Base-by-base conservation (phyloP, 2,888 invertebrate species). In the Litoditis marina region DNA sequence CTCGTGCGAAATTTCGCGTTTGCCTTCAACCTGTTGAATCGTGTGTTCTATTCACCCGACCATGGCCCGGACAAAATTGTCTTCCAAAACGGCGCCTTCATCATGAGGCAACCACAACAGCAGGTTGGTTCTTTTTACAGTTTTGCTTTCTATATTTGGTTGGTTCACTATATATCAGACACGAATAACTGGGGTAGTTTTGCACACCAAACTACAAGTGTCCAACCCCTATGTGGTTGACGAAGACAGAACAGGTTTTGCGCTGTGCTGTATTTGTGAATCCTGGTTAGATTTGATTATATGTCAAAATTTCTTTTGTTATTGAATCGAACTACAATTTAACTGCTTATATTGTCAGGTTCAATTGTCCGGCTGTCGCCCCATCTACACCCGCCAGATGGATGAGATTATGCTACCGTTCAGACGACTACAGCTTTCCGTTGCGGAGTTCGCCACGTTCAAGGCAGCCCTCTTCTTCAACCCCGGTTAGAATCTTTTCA, bases 31-130 rank as follows among this genome's bases (percentile, higher is more conserved):
- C 71, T 81, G 5, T 63, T 81, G 52, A 81, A 81, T 63, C 69
- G 81, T 30, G 79, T 78, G 7, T 82, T 72, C 62, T 81, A 79
- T 68, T 81, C 80, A 3, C 73, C 75, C 2, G 78, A 81, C 53
- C 70, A 79, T 50, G 81, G 81, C n/a, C 81, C 80, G 13, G 81
- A 81, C 59, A 82, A 82, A 68, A 81, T 81, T 54, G 80, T 79
- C 60, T 81, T 78, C 65, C 78, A 73, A 25, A 80, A 78, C 56
- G 81, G 81, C 22, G 81, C 81, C 8, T 81, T 75, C 69, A 81
- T 81, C 61, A 71, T 81, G 66, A 61, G 81, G 52, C 76, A 81
- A 54, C 78, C 80, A 16, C 81, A 81, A 63, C 77, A 79, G 62
- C 69, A 71, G 52, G 72, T 72, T 46, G 22, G 22, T 3, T 7